Evolutionary conservation across 2,113 vertebrate genomes (phyloP).

Genomic region (Calidris pugnax): DNA sequence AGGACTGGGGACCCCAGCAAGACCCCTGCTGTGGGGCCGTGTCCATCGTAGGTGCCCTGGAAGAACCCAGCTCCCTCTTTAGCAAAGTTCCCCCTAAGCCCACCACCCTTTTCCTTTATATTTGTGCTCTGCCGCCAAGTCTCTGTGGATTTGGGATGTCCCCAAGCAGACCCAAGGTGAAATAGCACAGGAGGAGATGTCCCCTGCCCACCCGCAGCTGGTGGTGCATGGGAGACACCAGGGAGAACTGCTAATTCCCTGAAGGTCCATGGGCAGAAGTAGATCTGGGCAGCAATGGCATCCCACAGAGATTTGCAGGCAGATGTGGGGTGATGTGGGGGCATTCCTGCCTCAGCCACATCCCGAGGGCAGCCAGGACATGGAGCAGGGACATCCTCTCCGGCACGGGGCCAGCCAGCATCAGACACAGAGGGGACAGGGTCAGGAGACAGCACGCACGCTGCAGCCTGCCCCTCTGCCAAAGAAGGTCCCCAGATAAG

Average conservation of each 20-base stretch:
- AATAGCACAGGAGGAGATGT: not conserved
- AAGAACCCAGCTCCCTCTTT: not conserved
- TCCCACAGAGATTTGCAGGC: not conserved
- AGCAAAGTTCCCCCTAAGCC: not conserved
- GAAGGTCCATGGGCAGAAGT: fast-evolving
- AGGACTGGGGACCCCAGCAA: fast-evolving
- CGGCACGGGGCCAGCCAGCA: fast-evolving
- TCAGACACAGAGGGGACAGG: not conserved
- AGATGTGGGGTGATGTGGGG: not conserved
- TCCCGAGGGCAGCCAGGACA: not conserved
- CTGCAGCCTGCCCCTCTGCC: not conserved
- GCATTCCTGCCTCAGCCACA: too few relatives aligned
- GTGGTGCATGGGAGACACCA: not conserved
- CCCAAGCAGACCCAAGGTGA: not conserved
- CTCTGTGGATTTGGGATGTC: not conserved
- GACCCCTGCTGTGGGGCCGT: not conserved
- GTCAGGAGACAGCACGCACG: not conserved
- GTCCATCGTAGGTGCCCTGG: not conserved
- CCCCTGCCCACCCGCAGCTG: not conserved
- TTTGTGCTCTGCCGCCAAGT: not conserved
- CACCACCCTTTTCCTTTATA: not conserved
- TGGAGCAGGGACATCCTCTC: not conserved
- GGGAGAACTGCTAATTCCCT: not conserved
- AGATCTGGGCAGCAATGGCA: not conserved
- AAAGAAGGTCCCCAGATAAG: not conserved